Base-by-base conservation (phyloP, 2,113 vertebrate species). In the Pithys albifrons region DNA sequence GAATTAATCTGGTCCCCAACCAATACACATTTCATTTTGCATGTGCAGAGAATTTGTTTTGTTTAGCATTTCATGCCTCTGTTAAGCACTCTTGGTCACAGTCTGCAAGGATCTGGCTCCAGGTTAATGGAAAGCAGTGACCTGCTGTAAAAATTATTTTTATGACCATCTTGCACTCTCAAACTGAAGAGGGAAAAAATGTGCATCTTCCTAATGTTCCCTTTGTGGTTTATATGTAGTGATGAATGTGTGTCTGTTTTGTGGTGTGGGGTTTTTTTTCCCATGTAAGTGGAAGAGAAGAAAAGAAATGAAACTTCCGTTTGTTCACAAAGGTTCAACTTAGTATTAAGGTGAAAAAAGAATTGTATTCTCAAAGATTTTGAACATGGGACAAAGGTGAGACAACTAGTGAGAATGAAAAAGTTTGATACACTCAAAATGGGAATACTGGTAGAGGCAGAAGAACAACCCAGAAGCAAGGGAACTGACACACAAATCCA, bases 211-310 rank as follows among this genome's bases (percentile, higher is more conserved):
- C 23, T 33, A 25, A 28, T 17, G 4, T 58, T 67, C 13, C 8
- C 14, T 69, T 84, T 88, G 45, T 22, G 7, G n/a, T 52, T 88
- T 61, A 61, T 5, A 14, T 8, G 12, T 9, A 78, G 13, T 55
- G n/a, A 46, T 29, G 28, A 29, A 7, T 65, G 15, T 24, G 67
- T 51, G 9, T 20, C 72, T 69, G 31, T 52, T 87, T 69, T 52
- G 23, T 24, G 13, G 6, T 52, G 28, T 5, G 27, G 8, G 2
- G 0, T 0, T 8, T 7, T 3, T 3, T 85, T 80, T 20, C 11
- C 16, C 24, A 6, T 41, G 5, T 59, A 41, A 49, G 31, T 25
- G 75, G 57, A 87, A 74, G 29, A 85, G 31, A 75, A 93, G 41
- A 66, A 83, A 91, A 89, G 24, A 66, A 72, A 14, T 39, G 46